These are phyloP conservation scores for Electrophaes corylata DNA, from an alignment of 2,888 invertebrate species.

Conservation along the genomic window DNA sequence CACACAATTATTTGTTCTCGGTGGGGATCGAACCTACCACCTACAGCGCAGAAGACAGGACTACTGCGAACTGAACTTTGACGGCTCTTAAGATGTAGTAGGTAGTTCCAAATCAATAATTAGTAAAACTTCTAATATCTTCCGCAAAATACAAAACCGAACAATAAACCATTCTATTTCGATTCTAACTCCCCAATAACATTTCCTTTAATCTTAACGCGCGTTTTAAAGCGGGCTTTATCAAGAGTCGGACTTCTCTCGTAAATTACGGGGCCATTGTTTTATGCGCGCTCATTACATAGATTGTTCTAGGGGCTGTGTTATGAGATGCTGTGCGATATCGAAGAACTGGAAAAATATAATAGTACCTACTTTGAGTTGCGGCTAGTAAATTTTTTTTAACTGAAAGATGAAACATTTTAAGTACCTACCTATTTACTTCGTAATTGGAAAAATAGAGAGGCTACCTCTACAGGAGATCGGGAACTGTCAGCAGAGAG, in stretches of 20 bases:
- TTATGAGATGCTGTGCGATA: constrained; percentile 58
- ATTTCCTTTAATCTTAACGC: constrained; percentile 65
- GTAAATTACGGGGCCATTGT: constrained; percentile 75
- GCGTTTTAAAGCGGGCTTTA: constrained; percentile 65
- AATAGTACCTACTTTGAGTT: constrained; percentile 6
- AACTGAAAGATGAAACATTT: too few relatives aligned
- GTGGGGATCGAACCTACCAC: too few relatives aligned
- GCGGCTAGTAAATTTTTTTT: too few relatives aligned
- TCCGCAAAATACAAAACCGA: constrained; percentile 14
- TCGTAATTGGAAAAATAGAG: too few relatives aligned
- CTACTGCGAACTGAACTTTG: too few relatives aligned
- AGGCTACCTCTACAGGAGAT: too few relatives aligned
- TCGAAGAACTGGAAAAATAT: constrained; percentile 16
- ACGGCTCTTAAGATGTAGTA: too few relatives aligned
- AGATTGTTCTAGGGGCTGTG: constrained; percentile 68
- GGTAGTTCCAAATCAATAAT: too few relatives aligned
- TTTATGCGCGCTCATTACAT: constrained; percentile 76
- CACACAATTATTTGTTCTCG: too few relatives aligned
- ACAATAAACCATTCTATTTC: constrained; percentile 40
- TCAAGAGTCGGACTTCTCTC: constrained; percentile 66
- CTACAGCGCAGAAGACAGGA: too few relatives aligned
- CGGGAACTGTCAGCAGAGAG: too few relatives aligned
- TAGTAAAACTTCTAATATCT: neutral
- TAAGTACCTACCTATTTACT: too few relatives aligned
- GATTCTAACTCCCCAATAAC: constrained; percentile 48